Conservation (phyloP, 1,140 invertebrate species). For the Aphaenogaster ashmeadi region DNA sequence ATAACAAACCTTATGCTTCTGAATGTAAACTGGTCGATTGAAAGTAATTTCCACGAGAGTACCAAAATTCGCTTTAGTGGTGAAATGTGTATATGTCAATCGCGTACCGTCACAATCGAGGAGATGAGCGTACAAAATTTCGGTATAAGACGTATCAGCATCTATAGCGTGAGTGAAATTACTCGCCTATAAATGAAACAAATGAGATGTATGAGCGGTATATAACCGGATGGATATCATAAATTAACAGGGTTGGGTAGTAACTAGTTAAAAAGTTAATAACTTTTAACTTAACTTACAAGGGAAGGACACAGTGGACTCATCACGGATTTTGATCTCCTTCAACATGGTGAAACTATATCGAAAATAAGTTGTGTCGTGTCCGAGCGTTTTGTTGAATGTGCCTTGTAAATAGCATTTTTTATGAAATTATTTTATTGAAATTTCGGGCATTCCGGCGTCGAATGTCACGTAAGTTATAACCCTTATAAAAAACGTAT, state of each 20-base stretch:
- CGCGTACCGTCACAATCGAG: constrained; percentile 92
- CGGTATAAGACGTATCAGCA: constrained; percentile 88
- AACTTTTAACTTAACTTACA: too few relatives aligned
- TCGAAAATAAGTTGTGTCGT: too few relatives aligned
- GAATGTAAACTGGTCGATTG: constrained; percentile 92
- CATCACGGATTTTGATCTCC: too few relatives aligned
- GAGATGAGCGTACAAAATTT: constrained; percentile 93
- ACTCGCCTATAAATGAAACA: constrained; percentile 47
- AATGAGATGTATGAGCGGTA: background rate
- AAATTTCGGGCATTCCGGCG: too few relatives aligned
- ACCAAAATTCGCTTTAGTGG: constrained; percentile 89
- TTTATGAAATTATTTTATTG: too few relatives aligned
- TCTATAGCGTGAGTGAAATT: constrained; percentile 21
- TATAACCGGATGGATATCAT: background rate
- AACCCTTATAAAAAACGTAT: too few relatives aligned
- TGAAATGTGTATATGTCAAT: constrained; percentile 93
- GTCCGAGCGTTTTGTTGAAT: too few relatives aligned
- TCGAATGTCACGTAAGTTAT: too few relatives aligned
- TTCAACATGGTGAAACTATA: too few relatives aligned
- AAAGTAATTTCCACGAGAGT: constrained; percentile 93
- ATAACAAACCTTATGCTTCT: constrained; percentile 90
- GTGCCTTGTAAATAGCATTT: too few relatives aligned
- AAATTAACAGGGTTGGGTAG: background rate
- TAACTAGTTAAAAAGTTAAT: too few relatives aligned
- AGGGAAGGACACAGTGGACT: too few relatives aligned